Evolutionary conservation across 2,797 vertebrate species (phyloP).

Genomic region (Rhinella marina): DNA sequence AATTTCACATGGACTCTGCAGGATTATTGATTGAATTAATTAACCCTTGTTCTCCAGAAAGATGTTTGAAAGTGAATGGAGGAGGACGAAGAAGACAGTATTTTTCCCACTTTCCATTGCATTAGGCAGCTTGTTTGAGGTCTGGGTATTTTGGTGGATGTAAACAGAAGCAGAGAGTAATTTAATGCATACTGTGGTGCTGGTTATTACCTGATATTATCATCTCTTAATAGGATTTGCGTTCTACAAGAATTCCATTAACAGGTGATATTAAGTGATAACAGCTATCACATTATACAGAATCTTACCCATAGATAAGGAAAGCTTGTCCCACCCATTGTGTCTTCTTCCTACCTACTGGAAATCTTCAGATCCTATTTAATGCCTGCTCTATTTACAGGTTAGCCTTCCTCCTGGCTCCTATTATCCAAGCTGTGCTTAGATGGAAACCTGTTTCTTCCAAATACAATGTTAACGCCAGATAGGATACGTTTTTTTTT

Average conservation of each 20-base stretch:
- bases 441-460: slow-evolving; percentile 6
- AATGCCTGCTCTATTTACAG: slow-evolving; percentile 16
- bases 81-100: not conserved
- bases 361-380: slow-evolving; percentile 41
- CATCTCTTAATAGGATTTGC: slow-evolving; percentile 47
- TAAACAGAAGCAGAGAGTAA: slow-evolving; percentile 32
- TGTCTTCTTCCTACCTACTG: slow-evolving; percentile 35
- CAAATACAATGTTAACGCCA: slow-evolving; percentile 25
- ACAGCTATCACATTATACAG: slow-evolving; percentile 40
- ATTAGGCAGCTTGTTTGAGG: not conserved
- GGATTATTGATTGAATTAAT: slow-evolving; percentile 60
- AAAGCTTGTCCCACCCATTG: slow-evolving; percentile 50
- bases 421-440: slow-evolving; percentile 32
- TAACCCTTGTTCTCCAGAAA: slow-evolving; percentile 50
- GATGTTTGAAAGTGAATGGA: not conserved
- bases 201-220: slow-evolving; percentile 41
- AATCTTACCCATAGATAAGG: slow-evolving; percentile 46
- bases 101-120: slow-evolving; percentile 15
- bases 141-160: not conserved
- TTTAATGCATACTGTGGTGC: slow-evolving; percentile 30
- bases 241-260: slow-evolving; percentile 48
- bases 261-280: slow-evolving; percentile 52
- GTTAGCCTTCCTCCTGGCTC: slow-evolving; percentile 7
- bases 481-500: slow-evolving; percentile 14
- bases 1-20: slow-evolving; percentile 58